Evolutionary conservation across 2,797 vertebrate genomes (phyloP), one percentile per base, ranked within the genome.

Genomic region (Chiloscyllium punctatum): DNA sequence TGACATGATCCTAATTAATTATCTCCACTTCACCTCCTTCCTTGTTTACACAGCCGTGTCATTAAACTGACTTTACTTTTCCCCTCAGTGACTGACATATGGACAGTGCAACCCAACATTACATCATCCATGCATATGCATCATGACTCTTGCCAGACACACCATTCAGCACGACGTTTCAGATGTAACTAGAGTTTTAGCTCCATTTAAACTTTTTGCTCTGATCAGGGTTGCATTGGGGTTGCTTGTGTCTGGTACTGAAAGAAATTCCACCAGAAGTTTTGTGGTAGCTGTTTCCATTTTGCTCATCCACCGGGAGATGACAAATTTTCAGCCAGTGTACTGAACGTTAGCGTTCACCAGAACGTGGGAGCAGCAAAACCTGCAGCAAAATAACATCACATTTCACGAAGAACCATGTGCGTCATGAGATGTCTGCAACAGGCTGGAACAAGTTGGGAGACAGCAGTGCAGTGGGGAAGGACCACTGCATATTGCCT

Each of bases 111-210:
- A n/a, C 48, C 48, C 42, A 95, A 33, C 48, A 95, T 95, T 77
- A 95, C 69, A 74, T 95, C 94, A 95, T 57, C 94, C 94, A 95
- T 95, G 94, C 94, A 95, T 95, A 95, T 95, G 94, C 94, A 95
- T 77, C 48, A 33, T 53, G 48, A 72, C 33, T 71, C 94, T 77
- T 95, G 71, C 94, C 94, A 95, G 48, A 77, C 71, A 18, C 69
- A 77, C 25, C 66, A 74, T 95, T 74, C 48, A 72, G 74, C 48
- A 74, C 5, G 51, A 74, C 25, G 6, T 53, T 74, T 37, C 30
- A 53, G 71, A 77, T 16, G 51, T 77, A 74, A 68, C 90, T 48
- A 15, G 42, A 53, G 51, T 74, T 74, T 74, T 33, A 95, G 94
- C 30, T 11, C 48, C 27, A 95, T 77, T 92, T 92, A 25, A 92